These are phyloP conservation scores for Eristalis intricaria DNA, from an alignment of 2,888 invertebrate species.

Conservation along the genomic window DNA sequence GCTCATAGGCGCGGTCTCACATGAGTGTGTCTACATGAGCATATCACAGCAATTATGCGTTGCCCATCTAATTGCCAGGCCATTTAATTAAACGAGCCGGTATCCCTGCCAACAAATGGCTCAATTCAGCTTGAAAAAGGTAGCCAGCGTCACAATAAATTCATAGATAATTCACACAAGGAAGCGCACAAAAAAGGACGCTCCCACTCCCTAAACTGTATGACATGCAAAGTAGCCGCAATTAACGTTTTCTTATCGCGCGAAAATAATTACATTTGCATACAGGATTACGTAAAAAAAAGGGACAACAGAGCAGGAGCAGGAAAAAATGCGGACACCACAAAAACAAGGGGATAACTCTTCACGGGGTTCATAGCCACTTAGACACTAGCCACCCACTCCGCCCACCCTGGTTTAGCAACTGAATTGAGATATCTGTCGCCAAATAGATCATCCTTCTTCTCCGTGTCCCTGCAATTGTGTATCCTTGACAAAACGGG, in stretches of 20 bases:
- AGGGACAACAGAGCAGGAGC: conserved; percentile 1
- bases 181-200: neutral
- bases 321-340: neutral
- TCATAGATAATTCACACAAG: conserved; percentile 64
- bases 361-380: conserved; percentile 21
- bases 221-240: conserved; percentile 70
- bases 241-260: conserved; percentile 71
- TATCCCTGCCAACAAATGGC: conserved; percentile 52
- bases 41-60: conserved; percentile 59
- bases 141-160: conserved; percentile 41
- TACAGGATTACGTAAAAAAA: conserved; percentile 60
- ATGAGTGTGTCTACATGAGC: neutral
- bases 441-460: conserved; percentile 27
- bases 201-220: conserved; percentile 3
- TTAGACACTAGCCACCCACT: neutral
- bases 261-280: conserved; percentile 71
- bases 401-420: neutral
- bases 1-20: too few species aligned
- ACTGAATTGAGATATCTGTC: conserved; percentile 49
- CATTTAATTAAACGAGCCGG: conserved; percentile 59
- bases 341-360: conserved; percentile 12
- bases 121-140: conserved; percentile 49
- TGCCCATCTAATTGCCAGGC: conserved; percentile 55
- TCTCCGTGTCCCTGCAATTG: neutral
- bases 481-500: too few species aligned